Percentiles rank a stretch among this genome's conserved stretches.
Evolutionary conservation across 1,140 invertebrate genomes (phyloP).

Genomic region (Triops longicaudatus): DNA sequence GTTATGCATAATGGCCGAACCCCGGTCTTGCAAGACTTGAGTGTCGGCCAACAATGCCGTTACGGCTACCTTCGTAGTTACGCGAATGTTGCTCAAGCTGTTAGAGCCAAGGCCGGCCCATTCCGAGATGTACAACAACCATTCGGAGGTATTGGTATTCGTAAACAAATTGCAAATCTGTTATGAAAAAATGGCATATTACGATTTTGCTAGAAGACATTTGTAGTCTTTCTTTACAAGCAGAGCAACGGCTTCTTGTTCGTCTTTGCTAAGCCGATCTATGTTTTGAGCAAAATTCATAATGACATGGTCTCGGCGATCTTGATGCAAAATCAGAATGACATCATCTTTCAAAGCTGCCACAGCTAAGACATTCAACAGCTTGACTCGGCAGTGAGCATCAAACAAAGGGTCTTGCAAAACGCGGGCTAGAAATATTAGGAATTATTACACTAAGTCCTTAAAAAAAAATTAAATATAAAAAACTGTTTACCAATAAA

Average conservation of each 20-base stretch:
- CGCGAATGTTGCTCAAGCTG: constrained; percentile 71
- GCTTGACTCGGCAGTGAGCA: constrained; percentile 45
- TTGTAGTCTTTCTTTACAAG: constrained; percentile 54
- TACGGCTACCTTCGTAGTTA: constrained; percentile 82
- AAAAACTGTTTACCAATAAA: constrained; percentile 56
- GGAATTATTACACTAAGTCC: no score
- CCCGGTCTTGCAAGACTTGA: constrained; percentile 60
- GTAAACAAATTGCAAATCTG: constrained; percentile 87
- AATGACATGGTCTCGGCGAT: constrained; percentile 73
- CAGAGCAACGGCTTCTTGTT: constrained; percentile 67
- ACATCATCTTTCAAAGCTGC: constrained; percentile 81
- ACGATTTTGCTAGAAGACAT: constrained; percentile 27
- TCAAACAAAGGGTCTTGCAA: constrained; percentile 32
- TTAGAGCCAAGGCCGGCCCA: constrained; percentile 21
- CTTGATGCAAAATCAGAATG: constrained; percentile 79
- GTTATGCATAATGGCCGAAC: constrained; percentile 80
- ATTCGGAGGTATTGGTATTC: constrained; percentile 78
- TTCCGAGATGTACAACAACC: constrained; percentile 52
- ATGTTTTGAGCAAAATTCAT: constrained; percentile 82
- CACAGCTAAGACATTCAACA: constrained; percentile 58
- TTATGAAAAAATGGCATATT: constrained; percentile 29
- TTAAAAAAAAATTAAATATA: no score
- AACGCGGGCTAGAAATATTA: constrained; percentile 31
- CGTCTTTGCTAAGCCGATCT: constrained; percentile 62
- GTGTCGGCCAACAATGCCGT: constrained; percentile 70